phyloP scores from a whole-genome alignment of 1,140 invertebrate species.

The Drosophila malerkotliana region DNA sequence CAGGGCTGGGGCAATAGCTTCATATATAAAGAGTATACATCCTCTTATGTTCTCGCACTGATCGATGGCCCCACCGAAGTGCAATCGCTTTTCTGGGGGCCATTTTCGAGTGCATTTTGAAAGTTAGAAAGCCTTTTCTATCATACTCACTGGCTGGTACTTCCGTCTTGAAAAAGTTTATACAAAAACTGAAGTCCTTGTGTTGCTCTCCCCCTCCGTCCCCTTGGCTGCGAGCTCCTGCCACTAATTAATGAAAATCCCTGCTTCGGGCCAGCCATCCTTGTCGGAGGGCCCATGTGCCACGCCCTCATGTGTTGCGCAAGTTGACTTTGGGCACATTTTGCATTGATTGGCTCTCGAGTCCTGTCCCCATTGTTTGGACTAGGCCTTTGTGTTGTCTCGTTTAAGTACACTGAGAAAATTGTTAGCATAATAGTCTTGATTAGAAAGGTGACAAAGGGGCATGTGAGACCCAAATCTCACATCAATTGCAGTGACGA shows the following conservation, averaged over 20 bases:
- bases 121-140: too few relatives aligned
- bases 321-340: slow-evolving; percentile 38
- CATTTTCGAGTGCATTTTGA: too few relatives aligned
- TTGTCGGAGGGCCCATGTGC: background rate
- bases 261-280: slow-evolving; percentile 10
- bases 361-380: slow-evolving; percentile 48
- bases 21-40: background rate
- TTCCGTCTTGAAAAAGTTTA: too few relatives aligned
- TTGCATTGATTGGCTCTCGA: slow-evolving; percentile 70
- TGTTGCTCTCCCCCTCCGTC: too few relatives aligned
- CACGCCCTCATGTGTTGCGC: slow-evolving; percentile 14
- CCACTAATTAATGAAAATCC: slow-evolving; percentile 31
- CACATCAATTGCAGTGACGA: too few relatives aligned
- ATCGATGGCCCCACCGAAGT: background rate
- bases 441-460: too few relatives aligned
- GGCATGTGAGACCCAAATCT: too few relatives aligned
- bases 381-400: slow-evolving; percentile 24
- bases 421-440: too few relatives aligned
- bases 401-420: background rate
- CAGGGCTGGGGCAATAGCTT: background rate
- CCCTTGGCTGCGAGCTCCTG: background rate
- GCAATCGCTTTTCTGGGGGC: background rate
- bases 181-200: too few relatives aligned
- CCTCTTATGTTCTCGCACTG: background rate
- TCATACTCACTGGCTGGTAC: too few relatives aligned